Percentiles rank a stretch among this genome's conserved stretches.
These are phyloP conservation scores for Podarcis raffonei DNA, from an alignment of 2,113 vertebrate species.

Conservation along the genomic window DNA sequence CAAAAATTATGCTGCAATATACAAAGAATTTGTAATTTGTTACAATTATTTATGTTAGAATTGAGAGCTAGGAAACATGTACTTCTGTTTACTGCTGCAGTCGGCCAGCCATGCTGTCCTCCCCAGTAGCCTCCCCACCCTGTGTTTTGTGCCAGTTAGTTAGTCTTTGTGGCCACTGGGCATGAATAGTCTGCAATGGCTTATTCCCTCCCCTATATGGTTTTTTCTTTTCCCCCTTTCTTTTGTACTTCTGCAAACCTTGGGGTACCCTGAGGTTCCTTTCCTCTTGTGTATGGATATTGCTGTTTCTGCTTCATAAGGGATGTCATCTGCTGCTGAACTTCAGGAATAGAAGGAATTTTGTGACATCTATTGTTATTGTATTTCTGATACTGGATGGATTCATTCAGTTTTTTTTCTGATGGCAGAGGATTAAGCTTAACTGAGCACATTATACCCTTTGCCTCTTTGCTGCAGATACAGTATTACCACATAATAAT, in stretches of 20 bases:
- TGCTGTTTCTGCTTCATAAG: neutral
- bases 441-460: slow-evolving; percentile 8
- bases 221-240: neutral
- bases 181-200: neutral
- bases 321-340: neutral
- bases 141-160: neutral
- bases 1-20: neutral
- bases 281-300: neutral
- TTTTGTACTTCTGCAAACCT: neutral
- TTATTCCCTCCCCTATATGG: neutral
- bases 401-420: too few species aligned
- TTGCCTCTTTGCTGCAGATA: slow-evolving; percentile 1
- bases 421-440: neutral
- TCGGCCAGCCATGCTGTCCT: neutral
- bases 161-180: neutral
- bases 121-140: neutral
- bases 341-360: neutral
- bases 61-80: neutral
- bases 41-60: neutral
- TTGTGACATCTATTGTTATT: neutral
- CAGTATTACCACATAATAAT: neutral
- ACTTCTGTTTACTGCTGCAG: neutral
- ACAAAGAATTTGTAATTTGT: neutral
- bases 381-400: neutral
- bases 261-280: neutral